Conservation (phyloP, 2,888 invertebrate species). For the Pollenia angustigena region DNA sequence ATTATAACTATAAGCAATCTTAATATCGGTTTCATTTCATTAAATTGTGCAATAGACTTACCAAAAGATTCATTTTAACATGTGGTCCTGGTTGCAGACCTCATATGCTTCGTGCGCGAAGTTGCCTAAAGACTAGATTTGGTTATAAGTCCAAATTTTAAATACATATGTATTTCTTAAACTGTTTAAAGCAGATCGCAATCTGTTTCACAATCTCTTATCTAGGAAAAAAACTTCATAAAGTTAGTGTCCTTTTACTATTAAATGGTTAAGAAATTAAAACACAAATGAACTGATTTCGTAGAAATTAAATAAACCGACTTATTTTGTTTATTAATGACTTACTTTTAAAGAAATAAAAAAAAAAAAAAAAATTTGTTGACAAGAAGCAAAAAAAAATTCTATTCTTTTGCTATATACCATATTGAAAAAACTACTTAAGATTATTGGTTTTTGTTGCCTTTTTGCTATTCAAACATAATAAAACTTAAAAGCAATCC, state of each 20-base stretch:
- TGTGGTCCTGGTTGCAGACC: too few relatives aligned
- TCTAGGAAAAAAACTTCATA: background rate
- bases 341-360: conserved; percentile 25
- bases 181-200: too few relatives aligned
- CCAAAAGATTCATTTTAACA: too few relatives aligned
- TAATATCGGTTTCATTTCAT: too few relatives aligned
- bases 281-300: conserved; percentile 58
- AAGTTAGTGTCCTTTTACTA: background rate
- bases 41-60: too few relatives aligned
- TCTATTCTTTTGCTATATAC: too few relatives aligned
- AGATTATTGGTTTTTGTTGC: conserved; percentile 37
- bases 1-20: too few relatives aligned
- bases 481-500: conserved; percentile 58
- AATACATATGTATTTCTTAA: too few relatives aligned
- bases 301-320: conserved; percentile 37
- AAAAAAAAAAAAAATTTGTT: background rate
- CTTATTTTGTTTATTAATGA: conserved; percentile 19
- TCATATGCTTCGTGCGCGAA: too few relatives aligned
- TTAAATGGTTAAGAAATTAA: conserved; percentile 6
- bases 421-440: background rate
- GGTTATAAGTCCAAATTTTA: too few relatives aligned
- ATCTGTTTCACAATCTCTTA: too few relatives aligned
- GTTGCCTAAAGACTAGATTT: too few relatives aligned
- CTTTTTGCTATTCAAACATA: conserved; percentile 30
- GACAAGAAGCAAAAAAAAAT: background rate